Evolutionary conservation across 1,140 invertebrate genomes (phyloP).

Genomic region (Cotesia glomerata): DNA sequence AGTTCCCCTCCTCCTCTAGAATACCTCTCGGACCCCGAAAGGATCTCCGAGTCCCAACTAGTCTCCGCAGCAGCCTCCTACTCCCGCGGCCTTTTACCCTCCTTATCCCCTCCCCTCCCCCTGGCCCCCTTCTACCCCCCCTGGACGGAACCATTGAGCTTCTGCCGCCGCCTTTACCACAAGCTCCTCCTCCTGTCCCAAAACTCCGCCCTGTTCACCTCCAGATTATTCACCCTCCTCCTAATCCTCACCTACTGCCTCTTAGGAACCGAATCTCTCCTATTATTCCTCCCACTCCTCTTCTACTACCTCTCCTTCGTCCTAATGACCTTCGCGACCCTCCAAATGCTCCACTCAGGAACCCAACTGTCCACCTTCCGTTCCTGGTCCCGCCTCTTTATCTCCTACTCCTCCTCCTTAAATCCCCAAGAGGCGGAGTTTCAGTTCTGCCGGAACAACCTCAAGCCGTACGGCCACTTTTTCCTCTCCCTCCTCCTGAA

Average conservation of each 20-base stretch:
- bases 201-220: conserved; percentile 61
- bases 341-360: conserved; percentile 79
- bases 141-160: conserved; percentile 70
- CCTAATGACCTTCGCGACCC: conserved; percentile 77
- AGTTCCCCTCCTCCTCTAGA: conserved; percentile 6
- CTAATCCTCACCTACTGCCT: conserved; percentile 74
- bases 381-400: conserved; percentile 79
- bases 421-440: conserved; percentile 81
- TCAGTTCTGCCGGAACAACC: conserved; percentile 80
- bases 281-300: conserved; percentile 72
- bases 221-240: conserved; percentile 70
- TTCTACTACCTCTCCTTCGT: conserved; percentile 76
- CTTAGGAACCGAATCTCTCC: conserved; percentile 69
- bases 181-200: conserved; percentile 49
- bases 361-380: conserved; percentile 77
- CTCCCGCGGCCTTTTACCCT: conserved; percentile 76
- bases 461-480: conserved; percentile 80
- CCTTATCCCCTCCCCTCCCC: conserved; percentile 75
- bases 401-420: conserved; percentile 73
- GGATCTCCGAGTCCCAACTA: conserved; percentile 79
- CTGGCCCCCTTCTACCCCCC: conserved; percentile 76
- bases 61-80: conserved; percentile 83
- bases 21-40: conserved; percentile 59
- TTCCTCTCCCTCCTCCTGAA: conserved; percentile 77
- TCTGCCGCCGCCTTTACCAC: conserved; percentile 66